These are phyloP conservation scores for Camarhynchus parvulus DNA, from an alignment of 2,113 vertebrate genomes.

Conservation along the genomic window DNA sequence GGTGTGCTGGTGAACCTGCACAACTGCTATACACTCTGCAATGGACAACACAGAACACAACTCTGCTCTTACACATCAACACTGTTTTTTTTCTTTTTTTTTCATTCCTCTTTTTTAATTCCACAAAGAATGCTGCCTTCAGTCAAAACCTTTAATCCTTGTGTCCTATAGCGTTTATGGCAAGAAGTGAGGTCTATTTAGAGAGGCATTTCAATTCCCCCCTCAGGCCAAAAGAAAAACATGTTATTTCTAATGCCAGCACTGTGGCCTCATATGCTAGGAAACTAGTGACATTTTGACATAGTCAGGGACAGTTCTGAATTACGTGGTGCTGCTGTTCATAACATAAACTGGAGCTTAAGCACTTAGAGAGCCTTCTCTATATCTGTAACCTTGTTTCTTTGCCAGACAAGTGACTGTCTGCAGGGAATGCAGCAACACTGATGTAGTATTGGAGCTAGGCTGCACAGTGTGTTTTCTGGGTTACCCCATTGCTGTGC, in stretches of 20 bases:
- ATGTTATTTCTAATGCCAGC: slow-evolving; percentile 63
- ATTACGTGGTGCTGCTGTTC: slow-evolving; percentile 41
- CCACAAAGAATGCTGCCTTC: slow-evolving; percentile 41
- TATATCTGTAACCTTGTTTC: slow-evolving; percentile 51
- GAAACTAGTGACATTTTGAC: slow-evolving; percentile 65
- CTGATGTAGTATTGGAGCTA: not conserved
- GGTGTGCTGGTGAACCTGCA: not conserved
- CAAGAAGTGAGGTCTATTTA: slow-evolving; percentile 63
- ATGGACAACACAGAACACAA: not conserved
- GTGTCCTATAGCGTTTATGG: not conserved
- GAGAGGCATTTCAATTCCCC: slow-evolving; percentile 52
- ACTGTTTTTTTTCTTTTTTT: not conserved
- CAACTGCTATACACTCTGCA: not conserved
- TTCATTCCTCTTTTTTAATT: slow-evolving; percentile 30
- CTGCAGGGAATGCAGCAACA: slow-evolving; percentile 2
- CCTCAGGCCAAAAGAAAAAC: slow-evolving; percentile 61
- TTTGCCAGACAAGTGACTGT: slow-evolving; percentile 41
- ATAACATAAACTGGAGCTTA: slow-evolving; percentile 54
- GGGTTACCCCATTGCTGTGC: not conserved
- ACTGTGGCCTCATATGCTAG: slow-evolving; percentile 43
- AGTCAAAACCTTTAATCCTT: slow-evolving; percentile 37
- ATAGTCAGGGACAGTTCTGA: slow-evolving; percentile 53
- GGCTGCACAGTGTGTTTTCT: not conserved
- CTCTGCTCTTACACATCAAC: not conserved
- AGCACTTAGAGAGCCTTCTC: slow-evolving; percentile 25